Evolutionary conservation across 64 coral and sea anemone genomes (phyloP), one percentile per base, ranked within the genome.

Genomic region (Montipora efflorescens): DNA sequence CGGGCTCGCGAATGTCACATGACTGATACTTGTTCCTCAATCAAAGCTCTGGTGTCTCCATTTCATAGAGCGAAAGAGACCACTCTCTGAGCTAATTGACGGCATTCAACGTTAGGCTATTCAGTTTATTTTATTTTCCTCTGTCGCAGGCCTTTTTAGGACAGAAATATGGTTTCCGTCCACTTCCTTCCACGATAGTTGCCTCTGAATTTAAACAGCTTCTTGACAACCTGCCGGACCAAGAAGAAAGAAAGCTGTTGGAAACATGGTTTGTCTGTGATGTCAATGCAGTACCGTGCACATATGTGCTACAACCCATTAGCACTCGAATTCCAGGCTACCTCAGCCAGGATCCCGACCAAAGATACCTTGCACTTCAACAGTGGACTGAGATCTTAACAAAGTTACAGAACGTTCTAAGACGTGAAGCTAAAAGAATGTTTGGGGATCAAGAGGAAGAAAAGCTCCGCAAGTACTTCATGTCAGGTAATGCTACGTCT

Each of bases 381-480:
- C 71, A 76, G 13, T 96, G 95, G 95, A 66, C 15, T 16, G 19
- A 78, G 8, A 87, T 96, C 58, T 96, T 96, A 78, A 46, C 49
- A 49, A 82, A 64, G 72, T 75, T 96, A 46, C 95, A 96, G 52
- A 18, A 52, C 22, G 43, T 96, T 16, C 79, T 96, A 8, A 93
- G 95, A 45, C 48, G 47, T 25, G 79, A 70, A 14, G 95, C 95
- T 8, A 78, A 59, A 18, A 82, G 43, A 59, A 22, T 77, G 47
- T 50, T 93, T 79, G 13, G 70, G 59, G 87, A 93, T 74, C 28
- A 83, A 12, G 7, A 6, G 1, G 66, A 16, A 49, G 91, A 78
- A 45, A 15, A 74, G 16, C 66, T 93, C 0, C 91, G 90, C 84
- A 96, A 96, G 80, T 96, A 96, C 80, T 96, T 96, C 68, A 96